Evolutionary conservation across 2,888 invertebrate species (phyloP).

Genomic region (Drosophila paranaensis): DNA sequence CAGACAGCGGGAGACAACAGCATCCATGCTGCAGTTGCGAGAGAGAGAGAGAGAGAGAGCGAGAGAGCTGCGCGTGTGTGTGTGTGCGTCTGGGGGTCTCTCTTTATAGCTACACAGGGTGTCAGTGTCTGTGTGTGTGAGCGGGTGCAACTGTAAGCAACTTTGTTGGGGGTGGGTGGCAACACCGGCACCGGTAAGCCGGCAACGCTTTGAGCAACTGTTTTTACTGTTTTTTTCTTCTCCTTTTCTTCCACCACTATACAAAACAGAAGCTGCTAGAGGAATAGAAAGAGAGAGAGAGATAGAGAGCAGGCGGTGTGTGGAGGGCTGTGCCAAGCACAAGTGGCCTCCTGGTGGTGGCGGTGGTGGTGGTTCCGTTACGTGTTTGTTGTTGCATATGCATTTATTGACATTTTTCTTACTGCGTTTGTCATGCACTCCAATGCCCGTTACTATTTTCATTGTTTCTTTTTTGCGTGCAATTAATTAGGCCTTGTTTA

Average conservation of each 20-base stretch:
- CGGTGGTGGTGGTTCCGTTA: constrained; percentile 67
- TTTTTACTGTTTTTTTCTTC: constrained; percentile 38
- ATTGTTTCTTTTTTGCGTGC: constrained; percentile 49
- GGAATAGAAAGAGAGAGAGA: constrained; percentile 23
- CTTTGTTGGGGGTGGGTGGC: constrained; percentile 59
- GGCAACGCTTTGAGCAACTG: constrained; percentile 47
- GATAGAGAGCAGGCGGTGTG: constrained; percentile 9
- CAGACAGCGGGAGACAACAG: constrained; percentile 34
- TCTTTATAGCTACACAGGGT: constrained; percentile 45
- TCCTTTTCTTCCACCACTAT: constrained; percentile 38
- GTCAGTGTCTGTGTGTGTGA: constrained; percentile 18
- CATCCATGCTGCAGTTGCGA: constrained; percentile 43
- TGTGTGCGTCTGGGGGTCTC: constrained; percentile 46
- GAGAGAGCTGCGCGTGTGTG: constrained; percentile 26
- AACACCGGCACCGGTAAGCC: constrained; percentile 39
- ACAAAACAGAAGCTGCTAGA: constrained; percentile 25
- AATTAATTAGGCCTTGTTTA: constrained; percentile 61
- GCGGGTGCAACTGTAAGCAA: constrained; percentile 28
- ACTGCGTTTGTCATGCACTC: constrained; percentile 41
- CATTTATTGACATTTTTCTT: constrained; percentile 74
- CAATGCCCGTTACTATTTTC: constrained; percentile 30
- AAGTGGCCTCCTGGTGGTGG: constrained; percentile 64
- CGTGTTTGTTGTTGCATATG: constrained; percentile 54
- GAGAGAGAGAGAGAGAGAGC: constrained; percentile 36
- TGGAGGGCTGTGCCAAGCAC: constrained; percentile 12